A percentile compares a stretch with the other conserved stretches of the same genome.
phyloP scores from a whole-genome alignment of 2,113 vertebrate genomes.

The Halcyon senegalensis region DNA sequence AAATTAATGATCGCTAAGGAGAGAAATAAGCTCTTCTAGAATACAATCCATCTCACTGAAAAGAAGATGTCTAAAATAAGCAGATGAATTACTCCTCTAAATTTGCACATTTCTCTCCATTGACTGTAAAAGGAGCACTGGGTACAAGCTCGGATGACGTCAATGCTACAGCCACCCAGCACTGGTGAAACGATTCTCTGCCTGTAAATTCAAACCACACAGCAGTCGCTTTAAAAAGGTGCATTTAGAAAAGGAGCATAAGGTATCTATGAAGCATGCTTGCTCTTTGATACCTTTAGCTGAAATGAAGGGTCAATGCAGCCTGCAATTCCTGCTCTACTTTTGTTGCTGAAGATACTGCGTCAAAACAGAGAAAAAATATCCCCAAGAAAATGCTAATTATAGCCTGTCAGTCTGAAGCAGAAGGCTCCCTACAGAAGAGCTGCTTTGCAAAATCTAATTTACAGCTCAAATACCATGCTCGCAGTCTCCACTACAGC shows the following conservation, averaged over 20 bases:
- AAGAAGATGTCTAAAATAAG: slow-evolving; percentile 7
- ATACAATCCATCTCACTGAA: not conserved
- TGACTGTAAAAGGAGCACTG: not conserved
- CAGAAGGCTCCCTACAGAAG: not conserved
- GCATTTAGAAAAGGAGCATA: not conserved
- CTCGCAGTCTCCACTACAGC: not conserved
- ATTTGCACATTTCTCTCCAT: not conserved
- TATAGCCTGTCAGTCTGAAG: slow-evolving; percentile 23
- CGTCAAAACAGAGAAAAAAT: slow-evolving; percentile 37
- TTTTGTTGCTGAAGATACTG: slow-evolving; percentile 16
- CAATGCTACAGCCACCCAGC: not conserved
- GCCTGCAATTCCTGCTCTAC: not conserved
- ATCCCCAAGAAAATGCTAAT: slow-evolving; percentile 37
- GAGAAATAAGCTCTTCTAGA: not conserved
- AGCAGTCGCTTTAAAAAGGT: not conserved
- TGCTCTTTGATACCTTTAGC: not conserved
- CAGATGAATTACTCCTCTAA: not conserved
- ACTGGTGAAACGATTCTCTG: not conserved
- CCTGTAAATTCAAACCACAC: not conserved
- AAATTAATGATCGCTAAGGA: not conserved
- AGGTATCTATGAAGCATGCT: not conserved
- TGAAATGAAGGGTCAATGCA: not conserved
- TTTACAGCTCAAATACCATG: slow-evolving; percentile 2
- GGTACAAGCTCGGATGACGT: not conserved
- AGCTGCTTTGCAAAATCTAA: slow-evolving; percentile 14